Conservation (phyloP, 2,888 invertebrate species). For the Lycaena phlaeas region DNA sequence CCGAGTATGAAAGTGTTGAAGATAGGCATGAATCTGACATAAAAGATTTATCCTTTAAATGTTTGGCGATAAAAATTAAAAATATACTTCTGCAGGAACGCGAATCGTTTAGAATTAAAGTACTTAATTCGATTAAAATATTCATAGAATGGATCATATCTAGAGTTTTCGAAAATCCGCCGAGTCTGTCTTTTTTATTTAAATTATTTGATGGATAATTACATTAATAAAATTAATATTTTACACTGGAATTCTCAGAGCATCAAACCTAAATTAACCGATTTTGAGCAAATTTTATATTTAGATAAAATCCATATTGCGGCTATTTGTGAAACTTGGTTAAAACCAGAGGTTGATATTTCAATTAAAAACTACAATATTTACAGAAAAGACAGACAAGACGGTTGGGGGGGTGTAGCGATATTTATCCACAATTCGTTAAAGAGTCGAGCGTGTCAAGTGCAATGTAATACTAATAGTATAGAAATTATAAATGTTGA, state of each 20-base stretch:
- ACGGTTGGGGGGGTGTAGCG: neutral
- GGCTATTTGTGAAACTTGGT: slow-evolving; percentile 14
- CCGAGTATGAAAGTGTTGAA: too few species aligned
- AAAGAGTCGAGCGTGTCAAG: too few species aligned
- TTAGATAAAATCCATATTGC: slow-evolving; percentile 14
- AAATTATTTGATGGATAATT: neutral
- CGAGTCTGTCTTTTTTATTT: too few species aligned
- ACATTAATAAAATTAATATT: neutral
- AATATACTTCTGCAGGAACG: too few species aligned
- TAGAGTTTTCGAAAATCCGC: too few species aligned
- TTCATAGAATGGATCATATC: too few species aligned
- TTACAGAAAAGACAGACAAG: neutral
- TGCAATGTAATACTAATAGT: neutral
- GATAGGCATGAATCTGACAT: too few species aligned
- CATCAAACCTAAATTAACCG: neutral
- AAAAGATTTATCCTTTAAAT: too few species aligned
- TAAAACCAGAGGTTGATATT: slow-evolving; percentile 4
- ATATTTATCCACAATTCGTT: neutral
- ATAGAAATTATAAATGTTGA: slow-evolving; percentile 7
- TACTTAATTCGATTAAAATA: too few species aligned
- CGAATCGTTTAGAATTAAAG: too few species aligned
- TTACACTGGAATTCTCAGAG: neutral
- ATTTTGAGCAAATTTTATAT: neutral
- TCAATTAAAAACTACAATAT: neutral
- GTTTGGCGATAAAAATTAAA: too few species aligned